Percentiles rank a stretch among this genome's conserved stretches.
These are phyloP conservation scores for Cabera pusaria DNA, from an alignment of 2,888 invertebrate genomes.

Conservation along the genomic window DNA sequence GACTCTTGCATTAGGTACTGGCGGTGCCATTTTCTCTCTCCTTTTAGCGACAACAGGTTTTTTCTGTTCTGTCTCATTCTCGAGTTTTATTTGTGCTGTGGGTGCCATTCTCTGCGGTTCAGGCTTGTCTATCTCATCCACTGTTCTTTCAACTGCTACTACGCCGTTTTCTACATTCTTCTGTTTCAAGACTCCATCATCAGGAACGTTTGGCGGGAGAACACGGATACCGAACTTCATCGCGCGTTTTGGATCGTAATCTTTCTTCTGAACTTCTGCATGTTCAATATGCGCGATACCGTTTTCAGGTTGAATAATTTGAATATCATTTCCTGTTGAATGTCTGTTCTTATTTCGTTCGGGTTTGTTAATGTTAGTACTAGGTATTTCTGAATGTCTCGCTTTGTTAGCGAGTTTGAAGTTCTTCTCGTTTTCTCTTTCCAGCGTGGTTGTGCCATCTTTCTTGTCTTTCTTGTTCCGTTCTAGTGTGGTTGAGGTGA, in stretches of 20 bases:
- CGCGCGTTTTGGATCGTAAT: conserved; percentile 81
- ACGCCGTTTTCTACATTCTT: conserved; percentile 71
- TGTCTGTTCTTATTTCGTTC: conserved; percentile 67
- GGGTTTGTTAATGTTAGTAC: conserved; percentile 54
- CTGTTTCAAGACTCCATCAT: conserved; percentile 75
- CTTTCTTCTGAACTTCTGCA: conserved; percentile 79
- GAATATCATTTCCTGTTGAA: conserved; percentile 66
- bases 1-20: conserved; percentile 72
- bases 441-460: conserved; percentile 66
- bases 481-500: conserved; percentile 71
- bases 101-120: conserved; percentile 61
- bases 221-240: conserved; percentile 88
- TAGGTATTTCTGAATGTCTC: conserved; percentile 59
- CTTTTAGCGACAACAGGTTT: conserved; percentile 81
- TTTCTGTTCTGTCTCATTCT: conserved; percentile 72
- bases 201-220: conserved; percentile 82
- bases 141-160: conserved; percentile 56
- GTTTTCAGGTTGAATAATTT: conserved; percentile 71
- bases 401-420: conserved; percentile 64
- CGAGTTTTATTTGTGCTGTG: conserved; percentile 72
- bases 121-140: conserved; percentile 71
- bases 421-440: conserved; percentile 78
- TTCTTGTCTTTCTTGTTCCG: conserved; percentile 75
- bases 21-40: conserved; percentile 76
- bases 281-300: conserved; percentile 68